These are phyloP conservation scores for Pseudorhombus dupliciocellatus DNA, from an alignment of 2,113 vertebrate species.

Conservation along the genomic window DNA sequence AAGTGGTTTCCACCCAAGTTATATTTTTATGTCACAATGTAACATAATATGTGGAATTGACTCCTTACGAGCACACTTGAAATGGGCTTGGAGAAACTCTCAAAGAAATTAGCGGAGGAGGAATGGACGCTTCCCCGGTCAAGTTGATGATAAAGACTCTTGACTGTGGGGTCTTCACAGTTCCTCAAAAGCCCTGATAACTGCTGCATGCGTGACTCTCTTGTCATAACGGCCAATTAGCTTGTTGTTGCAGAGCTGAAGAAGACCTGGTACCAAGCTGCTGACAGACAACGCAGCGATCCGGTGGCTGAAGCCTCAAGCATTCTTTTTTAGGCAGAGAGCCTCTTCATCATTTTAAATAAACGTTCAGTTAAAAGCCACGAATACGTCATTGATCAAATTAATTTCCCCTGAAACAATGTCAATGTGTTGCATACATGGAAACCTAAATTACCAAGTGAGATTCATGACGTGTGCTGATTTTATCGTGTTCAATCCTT, in stretches of 20 bases:
- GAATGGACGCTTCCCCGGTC: neutral
- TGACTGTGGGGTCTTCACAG: constrained; percentile 1
- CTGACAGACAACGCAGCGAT: constrained; percentile 48
- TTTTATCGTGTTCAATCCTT: neutral
- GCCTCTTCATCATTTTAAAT: constrained; percentile 38
- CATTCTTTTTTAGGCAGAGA: constrained; percentile 36
- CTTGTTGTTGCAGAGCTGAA: constrained; percentile 24
- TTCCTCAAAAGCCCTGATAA: constrained; percentile 26
- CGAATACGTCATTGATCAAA: constrained; percentile 38
- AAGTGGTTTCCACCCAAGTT: too few relatives aligned
- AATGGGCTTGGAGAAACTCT: neutral
- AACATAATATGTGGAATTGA: too few relatives aligned
- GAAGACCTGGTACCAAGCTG: constrained; percentile 29
- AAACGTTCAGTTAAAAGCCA: constrained; percentile 11
- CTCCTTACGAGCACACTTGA: neutral
- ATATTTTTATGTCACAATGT: too few relatives aligned
- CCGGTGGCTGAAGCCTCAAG: constrained; percentile 47
- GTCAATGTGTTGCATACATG: neutral
- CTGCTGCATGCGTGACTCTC: constrained; percentile 27
- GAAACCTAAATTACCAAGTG: neutral
- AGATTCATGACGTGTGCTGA: neutral
- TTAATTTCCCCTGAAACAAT: neutral
- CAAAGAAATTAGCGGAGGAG: neutral
- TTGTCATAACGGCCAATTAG: constrained; percentile 50
- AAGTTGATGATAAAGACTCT: neutral